Percentiles rank a stretch among this genome's conserved stretches.
phyloP scores from a whole-genome alignment of 23 tunicate species.

The Styela plicata region DNA sequence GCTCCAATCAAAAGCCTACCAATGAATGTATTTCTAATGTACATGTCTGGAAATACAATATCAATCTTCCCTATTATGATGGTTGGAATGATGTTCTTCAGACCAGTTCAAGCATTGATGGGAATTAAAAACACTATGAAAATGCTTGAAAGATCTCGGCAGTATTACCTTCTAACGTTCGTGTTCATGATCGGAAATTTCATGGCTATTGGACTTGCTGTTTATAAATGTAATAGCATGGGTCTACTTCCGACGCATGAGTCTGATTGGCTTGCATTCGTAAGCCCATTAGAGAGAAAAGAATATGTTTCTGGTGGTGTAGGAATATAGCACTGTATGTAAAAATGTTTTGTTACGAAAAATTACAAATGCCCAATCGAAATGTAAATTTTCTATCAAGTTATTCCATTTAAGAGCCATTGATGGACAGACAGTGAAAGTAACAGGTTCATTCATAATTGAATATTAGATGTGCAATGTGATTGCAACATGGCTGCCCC shows the following conservation, averaged over 20 bases:
- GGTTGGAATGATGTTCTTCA: conserved; percentile 97
- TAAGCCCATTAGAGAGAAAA: conserved; percentile 44
- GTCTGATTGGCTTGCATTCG: conserved; percentile 95
- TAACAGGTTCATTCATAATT: too few relatives aligned
- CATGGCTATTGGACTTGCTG: conserved; percentile 79
- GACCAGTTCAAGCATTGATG: conserved; percentile 85
- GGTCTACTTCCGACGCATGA: conserved; percentile 93
- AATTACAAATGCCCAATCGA: too few relatives aligned
- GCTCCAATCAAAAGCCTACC: conserved; percentile 90
- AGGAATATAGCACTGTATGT: conserved; percentile 20
- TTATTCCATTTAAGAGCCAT: too few relatives aligned
- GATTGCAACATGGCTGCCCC: too few relatives aligned
- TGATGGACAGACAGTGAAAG: too few relatives aligned
- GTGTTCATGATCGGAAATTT: conserved; percentile 74
- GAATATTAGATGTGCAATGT: too few relatives aligned
- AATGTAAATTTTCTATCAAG: too few relatives aligned
- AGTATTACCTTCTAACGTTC: conserved; percentile 65
- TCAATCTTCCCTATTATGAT: conserved; percentile 98
- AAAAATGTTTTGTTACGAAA: too few relatives aligned
- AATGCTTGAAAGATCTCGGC: conserved; percentile 59
- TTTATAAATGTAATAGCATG: conserved; percentile 95
- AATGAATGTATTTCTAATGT: conserved; percentile 96
- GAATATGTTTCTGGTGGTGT: conserved; percentile 80
- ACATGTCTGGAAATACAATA: conserved; percentile 96
- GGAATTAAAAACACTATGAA: conserved; percentile 70